A percentile compares a stretch with the other conserved stretches of the same genome.
phyloP scores from a whole-genome alignment of 2,113 vertebrate species.

The Solenodon paradoxus region DNA sequence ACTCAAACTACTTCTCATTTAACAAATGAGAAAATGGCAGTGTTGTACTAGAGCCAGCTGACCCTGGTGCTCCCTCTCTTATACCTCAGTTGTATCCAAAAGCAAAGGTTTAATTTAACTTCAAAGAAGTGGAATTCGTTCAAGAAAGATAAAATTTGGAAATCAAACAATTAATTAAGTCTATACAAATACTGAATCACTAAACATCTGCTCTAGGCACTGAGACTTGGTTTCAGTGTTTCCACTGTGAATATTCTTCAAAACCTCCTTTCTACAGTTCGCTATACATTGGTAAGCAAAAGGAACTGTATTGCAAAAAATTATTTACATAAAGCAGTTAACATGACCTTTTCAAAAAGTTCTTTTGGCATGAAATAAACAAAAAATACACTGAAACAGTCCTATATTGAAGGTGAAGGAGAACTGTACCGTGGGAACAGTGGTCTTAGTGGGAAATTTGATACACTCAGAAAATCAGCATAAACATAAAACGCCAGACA shows the following conservation, averaged over 20 bases:
- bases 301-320: not conserved
- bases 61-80: not conserved
- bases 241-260: not conserved
- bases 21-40: not conserved
- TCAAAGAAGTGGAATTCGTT: not conserved
- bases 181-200: not conserved
- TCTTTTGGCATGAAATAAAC: not conserved
- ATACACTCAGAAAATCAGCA: not conserved
- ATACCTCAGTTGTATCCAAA: not conserved
- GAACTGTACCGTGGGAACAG: fast-evolving
- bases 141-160: not conserved
- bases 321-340: not conserved
- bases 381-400: not conserved
- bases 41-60: no score
- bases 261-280: not conserved
- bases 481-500: not conserved
- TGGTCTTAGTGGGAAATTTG: not conserved
- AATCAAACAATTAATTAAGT: not conserved
- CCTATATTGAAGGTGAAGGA: not conserved
- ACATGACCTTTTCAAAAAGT: not conserved
- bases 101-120: not conserved
- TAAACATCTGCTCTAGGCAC: not conserved
- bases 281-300: not conserved
- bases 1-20: not conserved
- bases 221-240: not conserved